Conservation (phyloP, 1,140 invertebrate species). For the Procambarus clarkii region DNA sequence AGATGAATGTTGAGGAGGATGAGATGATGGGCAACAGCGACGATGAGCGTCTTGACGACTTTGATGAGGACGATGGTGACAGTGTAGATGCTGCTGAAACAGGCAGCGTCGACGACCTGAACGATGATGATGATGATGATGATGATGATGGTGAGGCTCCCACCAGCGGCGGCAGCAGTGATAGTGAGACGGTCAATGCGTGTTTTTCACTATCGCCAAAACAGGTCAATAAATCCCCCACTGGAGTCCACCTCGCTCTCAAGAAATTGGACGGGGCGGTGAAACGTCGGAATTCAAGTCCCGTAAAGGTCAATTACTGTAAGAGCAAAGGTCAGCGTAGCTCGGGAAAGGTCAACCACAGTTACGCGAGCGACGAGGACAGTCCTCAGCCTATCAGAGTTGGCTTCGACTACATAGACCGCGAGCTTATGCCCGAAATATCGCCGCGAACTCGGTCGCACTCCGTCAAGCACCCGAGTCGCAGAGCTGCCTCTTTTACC, state of each 20-base stretch:
- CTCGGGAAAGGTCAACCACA: slow-evolving; percentile 29
- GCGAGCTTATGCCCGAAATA: slow-evolving; percentile 39
- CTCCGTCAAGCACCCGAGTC: slow-evolving; percentile 32
- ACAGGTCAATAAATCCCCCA: slow-evolving; percentile 45
- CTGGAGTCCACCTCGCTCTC: slow-evolving; percentile 36
- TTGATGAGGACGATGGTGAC: slow-evolving; percentile 17
- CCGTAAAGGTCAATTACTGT: slow-evolving; percentile 44
- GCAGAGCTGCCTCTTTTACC: slow-evolving; percentile 30
- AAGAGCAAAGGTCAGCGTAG: slow-evolving; percentile 31
- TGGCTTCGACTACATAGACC: slow-evolving; percentile 49
- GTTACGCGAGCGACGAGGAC: slow-evolving; percentile 28
- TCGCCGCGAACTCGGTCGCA: slow-evolving; percentile 12
- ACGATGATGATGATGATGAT: slow-evolving; percentile 6
- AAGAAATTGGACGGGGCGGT: slow-evolving; percentile 55
- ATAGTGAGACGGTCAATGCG: slow-evolving; percentile 19
- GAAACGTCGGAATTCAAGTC: slow-evolving; percentile 49
- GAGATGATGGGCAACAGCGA: slow-evolving; percentile 11
- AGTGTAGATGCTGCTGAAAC: not conserved
- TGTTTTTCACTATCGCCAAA: slow-evolving; percentile 56
- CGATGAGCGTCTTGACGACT: slow-evolving; percentile 25
- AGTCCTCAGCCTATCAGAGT: not conserved
- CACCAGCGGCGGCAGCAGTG: slow-evolving; percentile 31
- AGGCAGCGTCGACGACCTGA: too few species aligned
- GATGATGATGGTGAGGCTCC: not conserved
- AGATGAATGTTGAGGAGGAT: not conserved